phyloP scores from a whole-genome alignment of 2,113 vertebrate species.

The Petroica traversi region DNA sequence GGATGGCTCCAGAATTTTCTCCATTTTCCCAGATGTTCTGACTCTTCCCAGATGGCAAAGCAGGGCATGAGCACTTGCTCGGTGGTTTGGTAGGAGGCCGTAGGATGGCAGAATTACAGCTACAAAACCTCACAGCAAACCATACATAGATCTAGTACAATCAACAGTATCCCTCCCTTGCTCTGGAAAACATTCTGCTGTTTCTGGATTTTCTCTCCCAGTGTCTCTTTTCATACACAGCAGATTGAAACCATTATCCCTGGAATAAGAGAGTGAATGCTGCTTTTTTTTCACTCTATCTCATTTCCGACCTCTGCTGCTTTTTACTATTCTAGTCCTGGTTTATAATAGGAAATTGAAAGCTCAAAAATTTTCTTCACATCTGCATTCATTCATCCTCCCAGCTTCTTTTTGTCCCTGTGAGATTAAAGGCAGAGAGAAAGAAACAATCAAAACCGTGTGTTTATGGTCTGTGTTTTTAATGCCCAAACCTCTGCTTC shows the following conservation, averaged over 20 bases:
- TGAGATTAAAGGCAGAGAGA: background rate
- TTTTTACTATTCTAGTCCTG: conserved; percentile 21
- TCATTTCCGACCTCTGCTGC: conserved; percentile 1
- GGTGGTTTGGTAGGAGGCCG: background rate
- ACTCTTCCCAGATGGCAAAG: background rate
- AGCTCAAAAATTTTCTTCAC: conserved; percentile 9
- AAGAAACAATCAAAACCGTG: background rate
- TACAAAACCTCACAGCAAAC: background rate
- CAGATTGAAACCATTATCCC: conserved; percentile 12
- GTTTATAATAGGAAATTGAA: conserved; percentile 19
- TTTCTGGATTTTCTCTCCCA: background rate
- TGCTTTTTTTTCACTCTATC: background rate
- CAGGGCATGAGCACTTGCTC: background rate
- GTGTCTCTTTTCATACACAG: background rate
- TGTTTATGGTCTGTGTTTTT: background rate
- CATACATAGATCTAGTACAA: background rate
- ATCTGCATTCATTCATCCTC: conserved; percentile 26
- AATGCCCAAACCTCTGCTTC: background rate
- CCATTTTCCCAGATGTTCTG: background rate
- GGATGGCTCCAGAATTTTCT: background rate
- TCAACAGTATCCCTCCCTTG: background rate
- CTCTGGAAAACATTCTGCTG: background rate
- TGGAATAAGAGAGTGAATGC: background rate
- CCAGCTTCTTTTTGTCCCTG: background rate
- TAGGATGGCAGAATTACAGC: background rate